Evolutionary conservation across 2,797 vertebrate genomes (phyloP).

Genomic region (Crenichthys baileyi): DNA sequence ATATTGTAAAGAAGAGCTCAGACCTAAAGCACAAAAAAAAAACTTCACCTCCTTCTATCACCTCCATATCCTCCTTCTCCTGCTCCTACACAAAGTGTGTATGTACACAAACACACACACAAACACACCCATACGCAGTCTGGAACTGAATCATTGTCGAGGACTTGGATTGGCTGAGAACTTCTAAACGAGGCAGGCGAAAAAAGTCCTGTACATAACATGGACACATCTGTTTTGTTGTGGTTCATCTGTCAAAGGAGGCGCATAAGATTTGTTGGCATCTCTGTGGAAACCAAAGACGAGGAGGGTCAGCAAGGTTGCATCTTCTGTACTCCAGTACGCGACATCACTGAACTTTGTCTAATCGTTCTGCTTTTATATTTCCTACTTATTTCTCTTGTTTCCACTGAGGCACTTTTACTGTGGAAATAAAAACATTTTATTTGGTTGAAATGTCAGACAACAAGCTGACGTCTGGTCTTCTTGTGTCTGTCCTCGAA

Average conservation of each 20-base stretch:
- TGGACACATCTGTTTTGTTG: constrained; percentile 37
- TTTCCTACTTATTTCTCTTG: constrained; percentile 32
- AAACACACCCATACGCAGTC: constrained; percentile 21
- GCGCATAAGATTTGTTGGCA: constrained; percentile 67
- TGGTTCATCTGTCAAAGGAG: constrained; percentile 39
- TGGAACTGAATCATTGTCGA: constrained; percentile 36
- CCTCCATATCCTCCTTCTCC: constrained; percentile 57
- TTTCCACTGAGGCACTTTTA: constrained; percentile 11
- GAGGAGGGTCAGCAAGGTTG: constrained; percentile 25
- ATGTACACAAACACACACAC: constrained; percentile 23
- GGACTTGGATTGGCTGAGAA: constrained; percentile 45
- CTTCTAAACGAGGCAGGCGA: constrained; percentile 28
- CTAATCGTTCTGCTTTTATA: constrained; percentile 21
- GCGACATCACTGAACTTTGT: constrained; percentile 45
- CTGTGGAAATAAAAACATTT: constrained; percentile 12
- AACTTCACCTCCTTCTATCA: constrained; percentile 63
- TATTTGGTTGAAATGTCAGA: constrained; percentile 1
- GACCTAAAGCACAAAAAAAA: constrained; percentile 51
- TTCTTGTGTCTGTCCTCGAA: constrained; percentile 24
- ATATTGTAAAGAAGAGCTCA: constrained; percentile 79
- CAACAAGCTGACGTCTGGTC: constrained; percentile 64
- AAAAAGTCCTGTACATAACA: constrained; percentile 31
- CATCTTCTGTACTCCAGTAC: constrained; percentile 44
- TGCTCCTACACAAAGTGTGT: constrained; percentile 48
- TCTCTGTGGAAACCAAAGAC: constrained; percentile 61